phyloP scores from a whole-genome alignment of 2,888 invertebrate species.

The Drosophila antonietae region DNA sequence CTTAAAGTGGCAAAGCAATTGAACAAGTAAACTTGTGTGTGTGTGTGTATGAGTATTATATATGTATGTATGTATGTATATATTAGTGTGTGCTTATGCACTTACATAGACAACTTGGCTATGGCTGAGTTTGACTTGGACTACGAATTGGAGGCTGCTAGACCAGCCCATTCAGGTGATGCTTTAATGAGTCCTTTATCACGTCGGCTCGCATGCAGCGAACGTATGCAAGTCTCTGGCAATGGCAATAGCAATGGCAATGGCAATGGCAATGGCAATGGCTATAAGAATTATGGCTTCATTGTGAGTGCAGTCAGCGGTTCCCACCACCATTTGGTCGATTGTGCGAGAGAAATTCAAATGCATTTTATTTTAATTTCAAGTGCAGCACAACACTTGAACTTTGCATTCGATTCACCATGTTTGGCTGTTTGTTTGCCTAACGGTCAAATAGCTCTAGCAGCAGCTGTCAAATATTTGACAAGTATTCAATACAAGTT shows the following conservation, averaged over 20 bases:
- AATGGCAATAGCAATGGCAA: slow-evolving; percentile 42
- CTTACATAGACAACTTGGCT: slow-evolving; percentile 11
- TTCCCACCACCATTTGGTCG: slow-evolving; percentile 58
- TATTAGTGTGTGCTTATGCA: slow-evolving; percentile 22
- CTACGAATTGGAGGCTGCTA: slow-evolving; percentile 65
- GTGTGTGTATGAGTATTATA: slow-evolving; percentile 7
- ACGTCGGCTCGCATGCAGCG: slow-evolving; percentile 59
- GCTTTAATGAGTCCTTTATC: slow-evolving; percentile 81
- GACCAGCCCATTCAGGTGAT: slow-evolving; percentile 80
- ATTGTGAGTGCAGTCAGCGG: slow-evolving; percentile 59
- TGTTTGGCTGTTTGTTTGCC: slow-evolving; percentile 52
- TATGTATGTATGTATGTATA: background rate
- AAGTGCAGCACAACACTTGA: slow-evolving; percentile 58
- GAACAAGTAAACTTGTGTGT: slow-evolving; percentile 67
- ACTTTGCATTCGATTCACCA: slow-evolving; percentile 24
- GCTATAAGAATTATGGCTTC: slow-evolving; percentile 76
- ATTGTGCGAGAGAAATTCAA: slow-evolving; percentile 30
- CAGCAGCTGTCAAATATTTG: slow-evolving; percentile 63
- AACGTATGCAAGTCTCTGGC: slow-evolving; percentile 27
- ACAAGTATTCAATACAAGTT: slow-evolving; percentile 67
- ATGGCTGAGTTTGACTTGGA: slow-evolving; percentile 36
- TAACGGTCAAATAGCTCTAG: slow-evolving; percentile 58
- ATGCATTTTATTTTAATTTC: slow-evolving; percentile 76
- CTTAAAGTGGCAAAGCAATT: slow-evolving; percentile 77
- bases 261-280: slow-evolving; percentile 38